Evolutionary conservation across 1,140 invertebrate genomes (phyloP), one percentile per base, ranked within the genome.

Genomic region (Euglossa dilemma): DNA sequence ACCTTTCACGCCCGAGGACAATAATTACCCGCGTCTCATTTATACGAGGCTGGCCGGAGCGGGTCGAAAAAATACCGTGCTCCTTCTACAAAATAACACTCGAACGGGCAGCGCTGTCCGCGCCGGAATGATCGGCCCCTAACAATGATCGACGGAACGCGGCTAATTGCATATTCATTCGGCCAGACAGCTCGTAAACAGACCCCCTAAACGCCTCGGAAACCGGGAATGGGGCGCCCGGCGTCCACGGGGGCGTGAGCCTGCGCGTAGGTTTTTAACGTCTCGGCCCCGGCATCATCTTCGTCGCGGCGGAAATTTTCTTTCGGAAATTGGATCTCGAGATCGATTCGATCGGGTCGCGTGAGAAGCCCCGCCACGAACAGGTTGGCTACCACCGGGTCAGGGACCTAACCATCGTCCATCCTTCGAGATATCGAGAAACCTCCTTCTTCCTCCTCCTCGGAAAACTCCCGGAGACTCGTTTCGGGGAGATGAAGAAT

Each of bases 1-100:
- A 82, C 80, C 80, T 82, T 82, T 82, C 80, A 82, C 80, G 80
- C 80, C 80, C 72, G 80, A 76, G 80, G 80, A 82, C 80, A 82
- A 82, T 82, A 82, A 82, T 82, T 82, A 82, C 80, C 63, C 72
- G 72, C 72, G 61, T 82, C 80, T 82, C 80, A 82, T 82, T 82
- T 75, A 75, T 82, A 66, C 80, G 61, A 18, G 61, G 36, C 57
- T 47, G 59, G 54, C 18, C 25, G 6, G 45, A 63, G n/a, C 47
- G 43, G 45, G 14, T 16, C n/a, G 43, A 57, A 57, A 64, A 82
- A 76, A 50, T 36, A 71, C 52, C 71, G 0, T 9, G 76, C 43
- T 71, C 80, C 54, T 45, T 81, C 72, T 28, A 75, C 63, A 76
- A 75, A 82, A 82, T 75, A 81, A 81, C 61, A 76, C 50, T 50